A percentile compares a stretch with the other conserved stretches of the same genome.
phyloP scores from a whole-genome alignment of 2,888 invertebrate species.

The Tillus elongatus region DNA sequence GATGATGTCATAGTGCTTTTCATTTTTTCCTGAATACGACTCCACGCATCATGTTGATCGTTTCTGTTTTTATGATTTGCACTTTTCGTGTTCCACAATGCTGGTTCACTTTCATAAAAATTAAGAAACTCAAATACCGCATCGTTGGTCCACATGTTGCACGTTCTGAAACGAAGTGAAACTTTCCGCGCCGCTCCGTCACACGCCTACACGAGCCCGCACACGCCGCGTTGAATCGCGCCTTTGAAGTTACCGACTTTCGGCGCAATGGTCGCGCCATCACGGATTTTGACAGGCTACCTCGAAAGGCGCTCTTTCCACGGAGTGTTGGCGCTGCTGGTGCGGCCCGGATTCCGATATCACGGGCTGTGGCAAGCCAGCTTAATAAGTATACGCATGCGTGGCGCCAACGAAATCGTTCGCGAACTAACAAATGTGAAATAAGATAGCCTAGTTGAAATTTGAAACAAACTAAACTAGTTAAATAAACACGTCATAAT shows the following conservation, averaged over 20 bases:
- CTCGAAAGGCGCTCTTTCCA: slow-evolving; percentile 13
- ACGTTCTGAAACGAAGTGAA: not conserved
- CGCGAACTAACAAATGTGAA: no score
- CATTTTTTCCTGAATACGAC: slow-evolving; percentile 10
- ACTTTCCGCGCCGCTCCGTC: slow-evolving; percentile 3
- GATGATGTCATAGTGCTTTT: slow-evolving; percentile 6
- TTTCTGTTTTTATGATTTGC: slow-evolving; percentile 13
- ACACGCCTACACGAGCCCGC: slow-evolving; percentile 3
- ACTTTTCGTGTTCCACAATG: slow-evolving; percentile 13
- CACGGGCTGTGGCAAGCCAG: no score
- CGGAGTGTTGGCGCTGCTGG: slow-evolving; percentile 12
- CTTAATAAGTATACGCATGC: no score
- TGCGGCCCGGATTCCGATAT: slow-evolving; percentile 8
- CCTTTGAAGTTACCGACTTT: slow-evolving; percentile 13
- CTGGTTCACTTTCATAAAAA: slow-evolving; percentile 13
- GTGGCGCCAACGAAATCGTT: no score
- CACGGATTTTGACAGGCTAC: slow-evolving; percentile 12
- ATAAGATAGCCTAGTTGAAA: no score
- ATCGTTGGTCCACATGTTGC: slow-evolving; percentile 9
- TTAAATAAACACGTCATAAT: no score
- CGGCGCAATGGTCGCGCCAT: slow-evolving; percentile 10
- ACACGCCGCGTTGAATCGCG: slow-evolving; percentile 5
- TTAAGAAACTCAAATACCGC: slow-evolving; percentile 8
- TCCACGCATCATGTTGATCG: slow-evolving; percentile 13
- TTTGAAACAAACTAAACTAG: no score